Evolutionary conservation across 2,888 invertebrate species (phyloP).

Genomic region (Campoplex capitator): DNA sequence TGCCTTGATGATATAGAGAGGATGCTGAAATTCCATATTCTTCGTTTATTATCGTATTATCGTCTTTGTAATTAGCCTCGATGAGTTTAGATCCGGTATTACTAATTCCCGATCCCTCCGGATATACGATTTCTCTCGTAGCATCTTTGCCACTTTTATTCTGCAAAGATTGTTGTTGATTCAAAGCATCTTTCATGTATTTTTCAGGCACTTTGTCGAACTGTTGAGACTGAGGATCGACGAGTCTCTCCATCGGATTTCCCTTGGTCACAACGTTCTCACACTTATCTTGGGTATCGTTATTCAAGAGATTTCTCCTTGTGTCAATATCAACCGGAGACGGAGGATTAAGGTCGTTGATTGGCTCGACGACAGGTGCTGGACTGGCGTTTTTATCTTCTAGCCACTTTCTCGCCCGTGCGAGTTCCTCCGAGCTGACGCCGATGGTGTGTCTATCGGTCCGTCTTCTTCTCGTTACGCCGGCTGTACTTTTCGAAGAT

Average conservation of each 20-base stretch:
- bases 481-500: constrained; percentile 74
- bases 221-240: constrained; percentile 33
- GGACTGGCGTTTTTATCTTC: constrained; percentile 85
- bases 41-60: constrained; percentile 60
- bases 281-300: constrained; percentile 31
- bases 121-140: constrained; percentile 29
- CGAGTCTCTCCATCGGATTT: constrained; percentile 40
- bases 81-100: constrained; percentile 3
- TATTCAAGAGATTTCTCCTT: constrained; percentile 9
- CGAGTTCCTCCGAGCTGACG: constrained; percentile 92
- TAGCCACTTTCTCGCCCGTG: constrained; percentile 91
- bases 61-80: constrained; percentile 66
- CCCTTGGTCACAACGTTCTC: constrained; percentile 28
- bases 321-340: constrained; percentile 14
- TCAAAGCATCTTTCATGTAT: constrained; percentile 82
- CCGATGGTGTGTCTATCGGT: constrained; percentile 93
- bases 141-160: constrained; percentile 73
- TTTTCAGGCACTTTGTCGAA: constrained; percentile 76
- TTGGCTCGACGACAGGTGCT: constrained; percentile 8
- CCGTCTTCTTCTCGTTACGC: constrained; percentile 85
- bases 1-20: constrained; percentile 69
- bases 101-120: constrained; percentile 61
- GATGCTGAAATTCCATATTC: constrained; percentile 61
- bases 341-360: background rate
- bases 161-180: constrained; percentile 81